phyloP scores from a whole-genome alignment of 92 coral and sea anemone species.

The Porites lobata region DNA sequence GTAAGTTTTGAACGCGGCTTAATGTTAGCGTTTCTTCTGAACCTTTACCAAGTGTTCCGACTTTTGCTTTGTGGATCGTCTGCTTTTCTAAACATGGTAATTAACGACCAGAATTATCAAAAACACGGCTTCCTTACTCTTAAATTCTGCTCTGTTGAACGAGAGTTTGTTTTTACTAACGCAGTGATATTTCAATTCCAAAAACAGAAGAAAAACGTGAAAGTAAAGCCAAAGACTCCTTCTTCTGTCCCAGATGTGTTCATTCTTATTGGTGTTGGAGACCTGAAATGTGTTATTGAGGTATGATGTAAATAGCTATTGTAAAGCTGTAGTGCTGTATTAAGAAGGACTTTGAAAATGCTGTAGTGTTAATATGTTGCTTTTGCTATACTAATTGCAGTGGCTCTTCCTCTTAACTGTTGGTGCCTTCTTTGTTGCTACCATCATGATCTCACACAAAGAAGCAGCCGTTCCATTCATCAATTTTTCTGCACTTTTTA shows the following conservation, averaged over 20 bases:
- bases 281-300: conserved; percentile 95
- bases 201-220: conserved; percentile 58
- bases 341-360: not conserved
- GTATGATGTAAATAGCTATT: conserved; percentile 26
- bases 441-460: too few species aligned
- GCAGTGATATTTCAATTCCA: not conserved
- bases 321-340: not conserved
- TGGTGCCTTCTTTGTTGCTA: too few species aligned
- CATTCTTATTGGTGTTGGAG: conserved; percentile 92
- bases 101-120: too few species aligned
- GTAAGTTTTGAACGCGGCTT: not conserved
- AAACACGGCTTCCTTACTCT: too few species aligned
- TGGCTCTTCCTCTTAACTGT: not conserved
- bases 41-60: not conserved
- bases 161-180: not conserved
- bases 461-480: too few species aligned
- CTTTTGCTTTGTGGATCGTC: not conserved
- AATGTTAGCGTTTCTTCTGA: not conserved
- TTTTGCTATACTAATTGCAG: not conserved
- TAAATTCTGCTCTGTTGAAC: too few species aligned
- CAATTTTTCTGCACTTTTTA: too few species aligned
- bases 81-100: too few species aligned
- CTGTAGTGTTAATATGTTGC: not conserved
- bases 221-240: conserved; percentile 84
- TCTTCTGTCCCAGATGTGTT: conserved; percentile 78